Evolutionary conservation across 1,140 invertebrate species (phyloP), one percentile per base, ranked within the genome.

Genomic region (Formica selysi): DNA sequence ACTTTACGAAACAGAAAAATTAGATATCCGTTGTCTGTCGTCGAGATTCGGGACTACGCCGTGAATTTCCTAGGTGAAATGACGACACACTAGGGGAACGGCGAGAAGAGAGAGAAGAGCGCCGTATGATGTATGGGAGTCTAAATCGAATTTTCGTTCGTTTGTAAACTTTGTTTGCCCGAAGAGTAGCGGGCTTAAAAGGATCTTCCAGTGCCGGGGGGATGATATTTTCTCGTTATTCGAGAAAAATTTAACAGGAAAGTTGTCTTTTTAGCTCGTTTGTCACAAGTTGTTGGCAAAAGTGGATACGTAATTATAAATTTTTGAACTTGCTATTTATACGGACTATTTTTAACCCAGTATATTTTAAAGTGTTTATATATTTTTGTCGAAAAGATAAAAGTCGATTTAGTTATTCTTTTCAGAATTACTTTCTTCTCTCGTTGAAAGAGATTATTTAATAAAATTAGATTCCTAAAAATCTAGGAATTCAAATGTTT

Each of bases 111-210:
- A 22, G 51, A n/a, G 73, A 61, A 87, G 90, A 83, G 68, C 76
- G 85, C 85, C 87, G 85, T 93, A 93, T 94, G 93, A 94, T 94
- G 92, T 92, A 94, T 93, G 92, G 91, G 73, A 93, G 91, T 88
- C 89, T 78, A 92, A 94, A 94, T 94, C 93, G 93, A 93, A 93
- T 94, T 94, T 93, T 92, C 91, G 90, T 94, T 94, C 91, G 92
- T 93, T 94, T 94, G 91, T 93, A 93, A 94, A 93, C 91, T 93
- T 94, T 91, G 91, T 93, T 93, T 90, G 87, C 76, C 51, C 86
- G 86, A 81, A 68, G 91, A 90, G 90, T 87, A 87, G 59, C 76
- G 68, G 67, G 80, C 87, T 80, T 88, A 87, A 92, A 91, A 91
- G 90, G 91, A 90, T 88, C 85, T 87, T 76, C 86, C 88, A 70